Evolutionary conservation across 2,113 vertebrate genomes (phyloP).

Genomic region (Ardeotis arabs): DNA sequence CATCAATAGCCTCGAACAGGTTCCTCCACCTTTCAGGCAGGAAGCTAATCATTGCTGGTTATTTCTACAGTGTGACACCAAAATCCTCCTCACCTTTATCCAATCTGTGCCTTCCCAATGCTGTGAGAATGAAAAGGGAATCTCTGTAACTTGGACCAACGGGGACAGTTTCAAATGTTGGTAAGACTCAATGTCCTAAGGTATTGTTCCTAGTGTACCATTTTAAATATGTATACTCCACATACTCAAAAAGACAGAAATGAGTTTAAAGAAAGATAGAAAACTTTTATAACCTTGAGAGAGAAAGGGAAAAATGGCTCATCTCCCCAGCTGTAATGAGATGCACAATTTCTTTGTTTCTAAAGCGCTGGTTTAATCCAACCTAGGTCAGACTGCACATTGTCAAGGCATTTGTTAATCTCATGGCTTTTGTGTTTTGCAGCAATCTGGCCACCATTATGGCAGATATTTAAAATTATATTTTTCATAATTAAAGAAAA

Average conservation of each 20-base stretch:
- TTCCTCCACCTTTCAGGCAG: neutral
- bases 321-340: neutral
- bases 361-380: neutral
- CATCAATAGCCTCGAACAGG: neutral
- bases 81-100: neutral
- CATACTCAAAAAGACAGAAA: neutral
- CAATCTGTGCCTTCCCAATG: neutral
- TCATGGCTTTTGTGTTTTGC: neutral
- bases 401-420: neutral
- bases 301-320: neutral
- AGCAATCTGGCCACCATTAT: neutral
- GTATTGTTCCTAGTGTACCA: neutral
- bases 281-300: neutral
- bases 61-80: accelerated
- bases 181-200: neutral
- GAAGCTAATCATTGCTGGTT: neutral
- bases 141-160: neutral
- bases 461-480: neutral
- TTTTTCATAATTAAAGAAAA: neutral
- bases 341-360: neutral
- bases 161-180: neutral
- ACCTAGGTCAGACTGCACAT: neutral
- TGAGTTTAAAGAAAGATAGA: neutral
- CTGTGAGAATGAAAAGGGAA: neutral
- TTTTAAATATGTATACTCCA: neutral